Base-by-base conservation (phyloP, 2,797 vertebrate species). In the Neostethus bicornis region DNA sequence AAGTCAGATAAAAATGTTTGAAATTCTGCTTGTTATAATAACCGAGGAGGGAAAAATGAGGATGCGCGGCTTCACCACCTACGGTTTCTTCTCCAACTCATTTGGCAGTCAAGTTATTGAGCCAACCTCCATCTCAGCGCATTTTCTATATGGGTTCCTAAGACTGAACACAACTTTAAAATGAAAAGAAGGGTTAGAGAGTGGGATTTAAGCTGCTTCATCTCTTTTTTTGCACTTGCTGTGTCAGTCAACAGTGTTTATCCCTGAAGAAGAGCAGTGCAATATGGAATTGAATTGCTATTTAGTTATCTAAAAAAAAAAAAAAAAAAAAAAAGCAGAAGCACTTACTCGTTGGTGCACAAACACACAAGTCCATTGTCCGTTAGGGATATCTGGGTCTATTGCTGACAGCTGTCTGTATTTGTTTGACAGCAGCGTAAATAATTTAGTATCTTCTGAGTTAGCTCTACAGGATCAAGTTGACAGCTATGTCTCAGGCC, bases 401-500 rank as follows among this genome's bases (percentile, higher is more conserved):
- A 25, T n/a, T 52, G 29, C 53, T 73, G 78, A 79, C 72, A 79
- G 69, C 63, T 77, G 68, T 79, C 79, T 52, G 38, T 45, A 54
- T 70, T 51, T 66, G 34, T 48, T 55, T 73, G 76, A 55, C 67
- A 60, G 73, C 55, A n/a, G 11, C 54, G 52, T 81, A 66, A 78
- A 80, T 77, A 73, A 77, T 84, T 84, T 32, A 83, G 46, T 39
- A 17, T 65, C 52, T 66, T 66, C 51, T 75, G 66, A 79, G 56
- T 31, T 68, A 51, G 50, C 58, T 71, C 43, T 42, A 44, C 37
- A 66, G 51, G 46, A 61, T 75, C 55, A 67, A 51, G 61, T 73
- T 86, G 83, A 81, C 73, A 57, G 73, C 43, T 51, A 34, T 47
- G 65, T 78, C 70, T 79, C 64, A 71, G 70, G 38, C 66, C 72